Evolutionary conservation across 2,797 vertebrate species (phyloP).

Genomic region (Prunella strophiata): DNA sequence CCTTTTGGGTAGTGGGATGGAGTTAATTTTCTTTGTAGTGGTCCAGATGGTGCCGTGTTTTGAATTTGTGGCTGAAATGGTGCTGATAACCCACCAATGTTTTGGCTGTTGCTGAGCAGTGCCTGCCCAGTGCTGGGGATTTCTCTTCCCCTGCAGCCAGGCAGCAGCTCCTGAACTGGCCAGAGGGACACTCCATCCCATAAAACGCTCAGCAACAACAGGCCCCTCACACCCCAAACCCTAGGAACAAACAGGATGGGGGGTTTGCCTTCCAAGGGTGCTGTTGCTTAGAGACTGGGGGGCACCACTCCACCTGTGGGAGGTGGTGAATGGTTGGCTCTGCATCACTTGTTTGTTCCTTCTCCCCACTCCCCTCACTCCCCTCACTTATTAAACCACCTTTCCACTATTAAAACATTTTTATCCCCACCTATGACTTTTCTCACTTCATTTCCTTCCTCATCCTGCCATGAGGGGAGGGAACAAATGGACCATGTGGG

Average conservation of each 20-base stretch:
- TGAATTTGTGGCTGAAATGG: background rate
- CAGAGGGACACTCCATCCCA: background rate
- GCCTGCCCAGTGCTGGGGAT: background rate
- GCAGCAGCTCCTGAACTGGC: fast-evolving
- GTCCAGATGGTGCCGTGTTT: conserved; percentile 23
- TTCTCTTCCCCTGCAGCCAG: fast-evolving
- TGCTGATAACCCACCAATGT: background rate
- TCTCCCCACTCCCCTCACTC: background rate
- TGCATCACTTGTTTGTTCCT: background rate
- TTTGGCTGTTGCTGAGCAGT: background rate
- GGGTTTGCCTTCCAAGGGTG: background rate
- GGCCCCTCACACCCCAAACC: background rate
- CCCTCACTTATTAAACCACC: background rate
- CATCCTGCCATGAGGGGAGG: fast-evolving
- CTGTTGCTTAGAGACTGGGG: background rate
- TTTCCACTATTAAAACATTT: background rate
- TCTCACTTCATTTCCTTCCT: background rate
- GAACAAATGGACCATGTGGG: background rate
- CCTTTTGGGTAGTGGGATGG: background rate
- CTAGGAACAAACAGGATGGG: background rate
- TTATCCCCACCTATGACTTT: background rate
- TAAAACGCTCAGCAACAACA: background rate
- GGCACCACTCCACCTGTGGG: background rate
- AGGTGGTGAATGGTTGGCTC: background rate
- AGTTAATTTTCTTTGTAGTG: background rate